phyloP scores from a whole-genome alignment of 2,113 vertebrate genomes.

The Ceuthmochares aereus region DNA sequence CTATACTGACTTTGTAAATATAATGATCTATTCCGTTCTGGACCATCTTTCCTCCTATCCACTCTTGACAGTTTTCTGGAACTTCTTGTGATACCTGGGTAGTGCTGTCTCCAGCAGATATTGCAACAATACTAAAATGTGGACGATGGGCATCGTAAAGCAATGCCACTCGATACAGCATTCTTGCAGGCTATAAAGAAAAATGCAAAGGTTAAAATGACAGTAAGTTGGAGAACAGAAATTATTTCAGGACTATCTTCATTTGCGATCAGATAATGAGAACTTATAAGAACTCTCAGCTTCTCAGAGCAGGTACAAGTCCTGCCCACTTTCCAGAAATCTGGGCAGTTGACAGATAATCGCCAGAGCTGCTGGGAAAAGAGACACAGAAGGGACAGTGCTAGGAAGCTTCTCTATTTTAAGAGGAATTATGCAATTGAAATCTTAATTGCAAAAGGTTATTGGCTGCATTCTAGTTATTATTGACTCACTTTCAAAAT shows the following conservation, averaged over 20 bases:
- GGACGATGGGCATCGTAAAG: slow-evolving; percentile 98
- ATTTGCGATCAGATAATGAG: background rate
- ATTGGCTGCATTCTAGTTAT: background rate
- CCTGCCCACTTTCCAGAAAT: background rate
- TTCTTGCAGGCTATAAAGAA: slow-evolving; percentile 88
- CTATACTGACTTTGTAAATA: slow-evolving; percentile 92
- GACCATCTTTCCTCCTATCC: slow-evolving; percentile 87
- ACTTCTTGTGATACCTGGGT: slow-evolving; percentile 88
- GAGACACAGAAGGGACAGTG: background rate
- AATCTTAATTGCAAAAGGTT: background rate
- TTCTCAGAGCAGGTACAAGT: background rate
- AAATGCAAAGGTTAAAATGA: slow-evolving; percentile 51
- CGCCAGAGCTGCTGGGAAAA: background rate
- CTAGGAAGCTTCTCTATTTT: background rate
- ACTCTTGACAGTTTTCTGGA: slow-evolving; percentile 92
- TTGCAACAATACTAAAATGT: slow-evolving; percentile 93
- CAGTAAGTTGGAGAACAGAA: background rate
- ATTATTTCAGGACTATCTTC: background rate
- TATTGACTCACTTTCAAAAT: background rate
- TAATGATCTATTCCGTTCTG: slow-evolving; percentile 96
- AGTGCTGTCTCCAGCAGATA: slow-evolving; percentile 87
- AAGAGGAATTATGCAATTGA: background rate
- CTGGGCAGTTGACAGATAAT: background rate
- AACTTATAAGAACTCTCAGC: background rate
- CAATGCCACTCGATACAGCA: slow-evolving; percentile 91